Conservation (phyloP, 2,113 vertebrate genomes). For the Malurus cyaneus region DNA sequence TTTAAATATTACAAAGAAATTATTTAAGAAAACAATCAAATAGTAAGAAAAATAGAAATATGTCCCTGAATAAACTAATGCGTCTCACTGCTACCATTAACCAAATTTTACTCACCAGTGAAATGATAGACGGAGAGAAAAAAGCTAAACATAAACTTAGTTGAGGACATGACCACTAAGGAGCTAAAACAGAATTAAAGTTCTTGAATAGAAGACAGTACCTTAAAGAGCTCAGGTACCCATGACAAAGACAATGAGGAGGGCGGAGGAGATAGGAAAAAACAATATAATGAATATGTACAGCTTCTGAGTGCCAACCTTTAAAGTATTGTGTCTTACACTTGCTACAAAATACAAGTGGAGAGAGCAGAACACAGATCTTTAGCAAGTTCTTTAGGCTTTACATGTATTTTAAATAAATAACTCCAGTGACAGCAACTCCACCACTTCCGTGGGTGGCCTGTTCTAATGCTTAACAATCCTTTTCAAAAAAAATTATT, state of each 20-base stretch:
- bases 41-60: constrained; percentile 13
- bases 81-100: constrained; percentile 35
- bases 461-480: neutral
- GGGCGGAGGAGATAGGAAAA: neutral
- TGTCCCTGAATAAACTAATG: constrained; percentile 4
- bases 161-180: neutral
- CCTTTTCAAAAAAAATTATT: neutral
- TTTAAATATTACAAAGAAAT: constrained; percentile 60
- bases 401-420: neutral
- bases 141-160: constrained; percentile 20
- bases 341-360: neutral
- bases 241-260: neutral
- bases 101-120: constrained; percentile 23
- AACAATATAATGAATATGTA: neutral
- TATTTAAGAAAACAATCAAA: neutral
- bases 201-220: neutral
- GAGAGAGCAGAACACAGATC: neutral
- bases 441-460: neutral
- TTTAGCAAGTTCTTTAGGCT: neutral
- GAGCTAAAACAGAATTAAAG: constrained; percentile 64
- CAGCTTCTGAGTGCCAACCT: neutral
- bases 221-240: neutral
- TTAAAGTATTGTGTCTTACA: neutral
- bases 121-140: constrained; percentile 44
- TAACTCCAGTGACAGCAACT: neutral